Evolutionary conservation across 2,888 invertebrate species (phyloP), one percentile per base, ranked within the genome.

Genomic region (Drepana falcataria): DNA sequence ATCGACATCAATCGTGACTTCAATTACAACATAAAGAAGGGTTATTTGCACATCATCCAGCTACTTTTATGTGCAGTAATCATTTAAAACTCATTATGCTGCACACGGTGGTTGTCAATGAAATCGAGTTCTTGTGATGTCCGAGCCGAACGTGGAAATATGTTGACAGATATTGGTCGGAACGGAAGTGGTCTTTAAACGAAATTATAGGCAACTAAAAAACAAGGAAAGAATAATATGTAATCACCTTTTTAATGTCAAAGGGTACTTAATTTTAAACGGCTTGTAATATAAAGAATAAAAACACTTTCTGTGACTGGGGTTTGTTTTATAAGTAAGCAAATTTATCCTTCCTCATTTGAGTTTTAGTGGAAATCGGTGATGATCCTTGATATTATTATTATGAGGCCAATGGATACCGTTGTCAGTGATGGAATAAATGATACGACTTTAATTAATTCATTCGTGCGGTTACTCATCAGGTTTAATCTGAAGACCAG

Each of bases 61-160:
- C 77, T 77, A 88, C 85, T 88, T 90, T 90, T 90, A 86, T 86
- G 83, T 79, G 79, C 83, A 77, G 83, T 83, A 85, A 88, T 90
- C 88, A 91, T 89, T 90, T 90, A 88, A 88, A 87, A 87, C 83
- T 87, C 87, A 90, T 91, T 91, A 91, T 85, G 75, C 82, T 80
- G 78, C 80, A 80, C 81, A 80, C 82, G 81, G 76, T 79, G 77
- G 83, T 81, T 83, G 87, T 88, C 89, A 89, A 88, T 89, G 89
- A 83, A 86, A 90, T 84, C 88, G 75, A 85, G 89, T 89, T 89
- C 87, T 90, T 90, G 87, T 88, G 89, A 90, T 88, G 89, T 83
- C 77, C 75, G 74, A 78, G 69, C 78, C 81, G 83, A 81, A 85
- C 82, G 83, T 87, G 87, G 85, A 89, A 88, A 87, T 85, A 88